Evolutionary conservation across 2,113 vertebrate genomes (phyloP).

Genomic region (Triplophysa tibetana): DNA sequence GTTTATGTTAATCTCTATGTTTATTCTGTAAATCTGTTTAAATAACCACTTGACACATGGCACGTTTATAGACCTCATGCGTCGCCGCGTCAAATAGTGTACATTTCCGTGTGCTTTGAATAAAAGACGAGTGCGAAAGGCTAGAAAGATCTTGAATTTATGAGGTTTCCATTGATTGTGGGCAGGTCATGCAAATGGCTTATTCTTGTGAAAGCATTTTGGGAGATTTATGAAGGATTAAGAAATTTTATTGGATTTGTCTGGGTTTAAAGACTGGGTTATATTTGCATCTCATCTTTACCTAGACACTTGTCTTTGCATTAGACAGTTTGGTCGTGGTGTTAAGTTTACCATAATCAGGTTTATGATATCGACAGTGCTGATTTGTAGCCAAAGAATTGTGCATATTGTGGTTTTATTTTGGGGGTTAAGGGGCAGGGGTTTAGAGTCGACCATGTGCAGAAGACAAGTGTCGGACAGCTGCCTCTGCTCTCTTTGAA

Average conservation of each 20-base stretch:
- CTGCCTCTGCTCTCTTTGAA: constrained; percentile 31
- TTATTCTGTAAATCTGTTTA: neutral
- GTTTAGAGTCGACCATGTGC: neutral
- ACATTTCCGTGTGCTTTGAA: neutral
- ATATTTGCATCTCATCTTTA: too few relatives aligned
- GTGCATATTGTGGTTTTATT: neutral
- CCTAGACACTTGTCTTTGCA: neutral
- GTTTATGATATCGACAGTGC: neutral
- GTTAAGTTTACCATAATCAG: neutral
- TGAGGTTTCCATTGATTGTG: neutral
- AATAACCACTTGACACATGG: neutral
- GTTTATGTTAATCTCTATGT: neutral
- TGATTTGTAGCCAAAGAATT: neutral
- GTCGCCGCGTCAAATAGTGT: neutral
- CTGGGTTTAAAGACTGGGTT: neutral
- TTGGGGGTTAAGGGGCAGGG: neutral
- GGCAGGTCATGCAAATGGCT: constrained; percentile 2
- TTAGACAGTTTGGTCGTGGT: neutral
- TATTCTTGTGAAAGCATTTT: neutral
- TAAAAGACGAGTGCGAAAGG: constrained; percentile 1
- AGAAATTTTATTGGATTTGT: neutral
- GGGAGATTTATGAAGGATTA: neutral
- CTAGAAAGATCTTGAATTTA: neutral
- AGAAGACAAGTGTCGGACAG: constrained; percentile 32
- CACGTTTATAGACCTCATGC: neutral